Percentiles rank a stretch among this genome's conserved stretches.
phyloP scores from a whole-genome alignment of 2,888 invertebrate species.

The Frankliniella intonsa region DNA sequence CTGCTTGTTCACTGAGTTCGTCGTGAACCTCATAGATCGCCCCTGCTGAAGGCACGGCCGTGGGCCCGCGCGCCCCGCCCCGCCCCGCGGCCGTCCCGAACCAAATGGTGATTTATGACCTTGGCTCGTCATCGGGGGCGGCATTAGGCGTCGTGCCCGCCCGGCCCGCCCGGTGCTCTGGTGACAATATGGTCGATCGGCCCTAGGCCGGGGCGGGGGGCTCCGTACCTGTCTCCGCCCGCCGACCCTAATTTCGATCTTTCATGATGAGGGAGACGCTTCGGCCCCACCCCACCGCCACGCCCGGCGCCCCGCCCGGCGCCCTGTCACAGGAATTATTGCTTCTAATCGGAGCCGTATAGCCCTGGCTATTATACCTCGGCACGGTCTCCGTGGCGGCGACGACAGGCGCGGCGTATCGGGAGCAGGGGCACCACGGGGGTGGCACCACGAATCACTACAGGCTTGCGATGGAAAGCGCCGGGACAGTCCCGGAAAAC shows the following conservation, averaged over 20 bases:
- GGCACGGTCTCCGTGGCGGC: background rate
- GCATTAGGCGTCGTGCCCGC: background rate
- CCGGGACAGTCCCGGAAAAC: too few species aligned
- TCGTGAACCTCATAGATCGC: too few species aligned
- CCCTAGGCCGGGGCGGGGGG: background rate
- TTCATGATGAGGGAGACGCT: conserved; percentile 15
- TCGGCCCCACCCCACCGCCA: too few species aligned
- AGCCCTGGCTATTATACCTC: background rate
- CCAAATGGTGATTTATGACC: conserved; percentile 19
- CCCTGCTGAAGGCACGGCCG: background rate
- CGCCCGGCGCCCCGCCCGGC: too few species aligned
- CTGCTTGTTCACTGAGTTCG: too few species aligned
- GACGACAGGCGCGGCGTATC: background rate
- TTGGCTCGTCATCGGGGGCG: conserved; percentile 1
- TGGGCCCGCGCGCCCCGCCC: background rate
- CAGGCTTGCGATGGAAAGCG: too few species aligned
- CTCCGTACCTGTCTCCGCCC: conserved; percentile 7
- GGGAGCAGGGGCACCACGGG: too few species aligned
- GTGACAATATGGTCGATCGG: conserved; percentile 22
- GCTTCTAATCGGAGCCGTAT: background rate
- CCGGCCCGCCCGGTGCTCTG: background rate
- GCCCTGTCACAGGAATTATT: background rate
- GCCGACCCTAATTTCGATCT: conserved; percentile 22
- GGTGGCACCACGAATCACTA: too few species aligned
- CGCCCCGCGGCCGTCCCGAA: background rate